Evolutionary conservation across 1,140 invertebrate genomes (phyloP), one percentile per base, ranked within the genome.

Genomic region (Armadillidium nasatum): DNA sequence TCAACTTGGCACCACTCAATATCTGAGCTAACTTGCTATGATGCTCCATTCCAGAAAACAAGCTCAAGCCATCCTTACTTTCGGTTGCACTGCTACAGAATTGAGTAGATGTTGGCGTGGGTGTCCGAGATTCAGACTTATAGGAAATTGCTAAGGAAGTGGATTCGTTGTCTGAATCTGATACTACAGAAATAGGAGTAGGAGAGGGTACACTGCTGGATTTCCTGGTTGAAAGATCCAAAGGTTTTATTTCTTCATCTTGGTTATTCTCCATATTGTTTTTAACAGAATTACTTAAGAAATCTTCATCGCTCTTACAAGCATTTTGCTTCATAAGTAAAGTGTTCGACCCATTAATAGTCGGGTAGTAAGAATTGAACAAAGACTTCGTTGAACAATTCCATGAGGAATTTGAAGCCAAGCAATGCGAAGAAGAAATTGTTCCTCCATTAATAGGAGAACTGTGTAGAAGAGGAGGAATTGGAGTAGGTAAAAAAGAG

Each of bases 201-300:
- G 81, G 81, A 6, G 81, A 82, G 21, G 75, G 73, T 19, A 76
- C 78, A 45, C 77, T 79, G 43, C 76, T 76, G 22, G 80, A 81
- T 33, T 79, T 79, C 67, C 79, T 82, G 33, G 80, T 82, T 19
- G 81, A 82, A 43, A 82, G 75, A 68, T 82, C 81, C 46, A 82
- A 75, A 19, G 80, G 78, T 44, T 78, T 60, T 13, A 19, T 74
- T 10, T 83, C 81, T 22, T 83, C 81, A 71, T 82, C 81, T n/a
- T 70, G 50, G 54, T 77, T 78, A 54, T 75, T 72, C 33, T 74
- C 75, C 33, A 33, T 33, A 33, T 33, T 33, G 15, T 80, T 76
- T 21, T 83, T 81, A 46, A 78, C 43, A n/a, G 76, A 75, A 44
- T 60, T 81, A 23, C 80, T 71, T 21, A 75, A 77, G 75, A 66